phyloP scores from a whole-genome alignment of 2,888 invertebrate species.

The Dolichopus griseipennis region DNA sequence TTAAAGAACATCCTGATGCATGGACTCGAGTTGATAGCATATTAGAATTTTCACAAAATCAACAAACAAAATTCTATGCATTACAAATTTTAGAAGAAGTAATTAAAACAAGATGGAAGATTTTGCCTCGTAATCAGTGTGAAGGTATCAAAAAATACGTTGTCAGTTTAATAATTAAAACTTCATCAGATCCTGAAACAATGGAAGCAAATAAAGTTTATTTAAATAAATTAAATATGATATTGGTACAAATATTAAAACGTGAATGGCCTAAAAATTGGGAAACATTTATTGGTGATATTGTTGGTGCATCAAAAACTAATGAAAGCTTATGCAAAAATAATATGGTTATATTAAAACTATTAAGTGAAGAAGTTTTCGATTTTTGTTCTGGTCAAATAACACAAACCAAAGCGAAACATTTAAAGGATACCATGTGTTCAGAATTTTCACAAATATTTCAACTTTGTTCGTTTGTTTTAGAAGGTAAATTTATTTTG shows the following conservation, averaged over 20 bases:
- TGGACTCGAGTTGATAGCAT: constrained; percentile 99
- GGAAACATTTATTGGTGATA: constrained; percentile 98
- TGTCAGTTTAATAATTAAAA: constrained; percentile 96
- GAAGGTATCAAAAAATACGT: constrained; percentile 99
- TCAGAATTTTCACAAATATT: constrained; percentile 98
- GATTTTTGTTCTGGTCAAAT: constrained; percentile 97
- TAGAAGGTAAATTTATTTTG: constrained; percentile 54
- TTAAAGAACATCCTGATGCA: constrained; percentile 97
- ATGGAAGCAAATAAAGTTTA: constrained; percentile 93
- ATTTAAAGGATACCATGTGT: constrained; percentile 99
- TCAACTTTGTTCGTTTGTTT: constrained; percentile 93
- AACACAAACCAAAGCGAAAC: constrained; percentile 98
- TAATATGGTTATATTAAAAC: constrained; percentile 96
- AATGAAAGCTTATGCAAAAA: constrained; percentile 99
- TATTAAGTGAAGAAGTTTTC: constrained; percentile 97
- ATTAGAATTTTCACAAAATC: constrained; percentile 91
- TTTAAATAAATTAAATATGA: constrained; percentile 96
- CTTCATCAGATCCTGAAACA: constrained; percentile 81
- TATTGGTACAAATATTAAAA: constrained; percentile 96
- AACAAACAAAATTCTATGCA: constrained; percentile 99
- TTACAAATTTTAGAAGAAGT: constrained; percentile 98
- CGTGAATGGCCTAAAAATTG: constrained; percentile 99
- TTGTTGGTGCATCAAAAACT: constrained; percentile 97
- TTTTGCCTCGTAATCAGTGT: constrained; percentile 94
- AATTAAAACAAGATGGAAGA: constrained; percentile 98